Evolutionary conservation across 2,888 invertebrate genomes (phyloP).

Genomic region (Drosophila quasianomalipes): DNA sequence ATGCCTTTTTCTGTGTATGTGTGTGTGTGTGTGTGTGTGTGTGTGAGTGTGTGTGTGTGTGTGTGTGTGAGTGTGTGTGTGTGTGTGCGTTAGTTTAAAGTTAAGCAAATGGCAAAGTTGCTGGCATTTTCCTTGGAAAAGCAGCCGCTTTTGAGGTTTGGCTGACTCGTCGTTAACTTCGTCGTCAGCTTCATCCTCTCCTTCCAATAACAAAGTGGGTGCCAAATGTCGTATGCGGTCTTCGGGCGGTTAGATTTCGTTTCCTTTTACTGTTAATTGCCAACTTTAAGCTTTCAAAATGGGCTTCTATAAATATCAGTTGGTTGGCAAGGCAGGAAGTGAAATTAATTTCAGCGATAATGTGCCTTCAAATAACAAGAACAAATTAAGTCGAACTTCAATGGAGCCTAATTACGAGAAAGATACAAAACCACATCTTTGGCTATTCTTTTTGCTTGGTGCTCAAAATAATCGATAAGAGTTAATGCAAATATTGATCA

Average conservation of each 20-base stretch:
- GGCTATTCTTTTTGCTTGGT: neutral
- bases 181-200: conserved; percentile 29
- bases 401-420: neutral
- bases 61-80: conserved; percentile 15
- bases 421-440: neutral
- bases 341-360: conserved; percentile 31
- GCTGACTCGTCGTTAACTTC: conserved; percentile 10
- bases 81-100: conserved; percentile 64
- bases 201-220: conserved; percentile 67
- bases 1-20: conserved; percentile 15
- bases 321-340: conserved; percentile 12
- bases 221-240: conserved; percentile 51
- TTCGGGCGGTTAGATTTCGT: conserved; percentile 32
- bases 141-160: conserved; percentile 64
- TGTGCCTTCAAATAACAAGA: conserved; percentile 11
- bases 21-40: conserved; percentile 22
- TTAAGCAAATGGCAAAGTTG: conserved; percentile 17
- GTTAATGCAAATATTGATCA: neutral
- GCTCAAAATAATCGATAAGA: neutral
- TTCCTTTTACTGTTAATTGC: conserved; percentile 65
- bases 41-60: conserved; percentile 16
- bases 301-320: conserved; percentile 1
- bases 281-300: conserved; percentile 55
- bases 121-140: conserved; percentile 17
- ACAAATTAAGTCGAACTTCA: neutral